A percentile compares a stretch with the other conserved stretches of the same genome.
Conservation (phyloP, 2,113 vertebrate genomes). For the Smithornis capensis region DNA sequence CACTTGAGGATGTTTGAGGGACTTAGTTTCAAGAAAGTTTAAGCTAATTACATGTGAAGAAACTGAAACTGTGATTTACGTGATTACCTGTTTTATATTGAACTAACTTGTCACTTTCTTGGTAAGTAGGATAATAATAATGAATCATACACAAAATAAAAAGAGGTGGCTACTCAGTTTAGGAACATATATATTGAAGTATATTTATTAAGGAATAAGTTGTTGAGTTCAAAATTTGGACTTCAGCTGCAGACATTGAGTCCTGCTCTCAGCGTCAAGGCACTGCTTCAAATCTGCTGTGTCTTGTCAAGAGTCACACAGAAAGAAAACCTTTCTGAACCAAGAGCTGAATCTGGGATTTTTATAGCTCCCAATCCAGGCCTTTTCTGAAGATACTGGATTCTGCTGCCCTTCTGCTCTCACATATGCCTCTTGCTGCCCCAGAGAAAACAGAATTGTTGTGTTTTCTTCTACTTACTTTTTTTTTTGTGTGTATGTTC, state of each 20-base stretch:
- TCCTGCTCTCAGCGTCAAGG: fast-evolving
- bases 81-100: background rate
- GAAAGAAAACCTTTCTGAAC: background rate
- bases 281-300: background rate
- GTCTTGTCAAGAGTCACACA: background rate
- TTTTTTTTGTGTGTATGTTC: background rate
- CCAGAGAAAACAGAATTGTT: background rate
- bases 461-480: background rate
- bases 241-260: background rate
- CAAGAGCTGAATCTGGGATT: background rate
- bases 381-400: background rate
- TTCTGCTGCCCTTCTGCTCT: background rate
- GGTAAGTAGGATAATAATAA: background rate
- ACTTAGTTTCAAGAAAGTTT: background rate
- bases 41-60: background rate
- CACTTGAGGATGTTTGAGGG: background rate
- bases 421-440: background rate
- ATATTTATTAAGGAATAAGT: background rate
- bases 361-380: background rate
- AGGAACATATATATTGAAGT: background rate
- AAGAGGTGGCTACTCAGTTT: background rate
- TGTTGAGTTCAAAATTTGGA: background rate
- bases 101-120: background rate
- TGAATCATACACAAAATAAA: background rate
- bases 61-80: background rate